phyloP scores from a whole-genome alignment of 1,140 invertebrate species.

The Drosophila obscura region DNA sequence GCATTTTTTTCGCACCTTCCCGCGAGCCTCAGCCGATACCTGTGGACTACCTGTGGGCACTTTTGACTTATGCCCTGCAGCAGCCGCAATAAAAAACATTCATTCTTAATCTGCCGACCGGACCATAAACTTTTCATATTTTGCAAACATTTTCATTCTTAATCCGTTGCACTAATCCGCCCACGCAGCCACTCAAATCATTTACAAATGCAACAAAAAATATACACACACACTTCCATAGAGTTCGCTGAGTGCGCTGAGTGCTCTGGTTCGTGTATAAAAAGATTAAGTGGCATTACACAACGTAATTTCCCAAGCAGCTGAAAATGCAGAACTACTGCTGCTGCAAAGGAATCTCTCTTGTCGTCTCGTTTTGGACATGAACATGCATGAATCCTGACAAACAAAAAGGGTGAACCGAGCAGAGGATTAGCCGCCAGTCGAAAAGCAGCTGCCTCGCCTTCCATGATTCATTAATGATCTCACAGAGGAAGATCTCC shows the following conservation, averaged over 20 bases:
- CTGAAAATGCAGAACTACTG: slow-evolving; percentile 34
- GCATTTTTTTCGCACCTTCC: slow-evolving; percentile 39
- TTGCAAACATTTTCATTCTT: slow-evolving; percentile 81
- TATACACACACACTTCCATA: slow-evolving; percentile 11
- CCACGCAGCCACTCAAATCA: slow-evolving; percentile 16
- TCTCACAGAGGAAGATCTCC: slow-evolving; percentile 10
- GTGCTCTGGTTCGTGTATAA: slow-evolving; percentile 39
- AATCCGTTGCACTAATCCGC: slow-evolving; percentile 73
- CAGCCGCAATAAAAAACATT: slow-evolving; percentile 73
- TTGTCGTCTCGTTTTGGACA: not conserved
- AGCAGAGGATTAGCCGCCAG: slow-evolving; percentile 22
- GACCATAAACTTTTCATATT: slow-evolving; percentile 61
- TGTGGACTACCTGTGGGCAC: slow-evolving; percentile 28
- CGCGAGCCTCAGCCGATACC: slow-evolving; percentile 10
- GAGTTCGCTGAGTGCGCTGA: too few species aligned
- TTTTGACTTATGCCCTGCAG: slow-evolving; percentile 55
- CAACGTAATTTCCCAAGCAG: slow-evolving; percentile 75
- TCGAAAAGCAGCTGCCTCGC: slow-evolving; percentile 22
- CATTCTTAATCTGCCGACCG: slow-evolving; percentile 72
- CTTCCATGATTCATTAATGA: slow-evolving; percentile 44
- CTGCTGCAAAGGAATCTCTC: slow-evolving; percentile 2
- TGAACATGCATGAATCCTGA: slow-evolving; percentile 34
- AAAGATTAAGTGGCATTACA: slow-evolving; percentile 71
- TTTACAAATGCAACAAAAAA: slow-evolving; percentile 30
- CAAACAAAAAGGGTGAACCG: slow-evolving; percentile 33